A percentile compares a stretch with the other conserved stretches of the same genome.
phyloP scores from a whole-genome alignment of 2,797 vertebrate species.

The Enteromius radiatus region DNA sequence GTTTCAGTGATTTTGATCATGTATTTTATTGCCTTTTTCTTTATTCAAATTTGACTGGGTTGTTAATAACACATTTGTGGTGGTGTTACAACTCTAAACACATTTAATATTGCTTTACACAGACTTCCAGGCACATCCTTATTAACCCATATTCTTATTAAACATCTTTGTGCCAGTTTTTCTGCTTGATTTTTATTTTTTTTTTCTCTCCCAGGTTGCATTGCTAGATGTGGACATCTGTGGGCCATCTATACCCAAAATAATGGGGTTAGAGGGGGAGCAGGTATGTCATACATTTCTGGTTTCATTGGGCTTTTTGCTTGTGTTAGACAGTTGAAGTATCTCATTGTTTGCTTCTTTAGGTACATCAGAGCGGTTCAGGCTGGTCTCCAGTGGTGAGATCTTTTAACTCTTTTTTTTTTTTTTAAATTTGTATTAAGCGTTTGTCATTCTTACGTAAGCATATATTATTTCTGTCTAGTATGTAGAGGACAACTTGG shows the following conservation, averaged over 20 bases:
- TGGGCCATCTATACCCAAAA: slow-evolving; percentile 92
- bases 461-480: slow-evolving; percentile 64
- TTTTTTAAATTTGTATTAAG: slow-evolving; percentile 1
- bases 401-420: not conserved
- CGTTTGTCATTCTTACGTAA: not conserved
- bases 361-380: slow-evolving; percentile 97
- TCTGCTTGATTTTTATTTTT: not conserved
- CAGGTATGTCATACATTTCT: slow-evolving; percentile 75
- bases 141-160: not conserved
- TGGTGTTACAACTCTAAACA: not conserved
- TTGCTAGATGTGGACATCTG: slow-evolving; percentile 95
- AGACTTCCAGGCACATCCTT: not conserved
- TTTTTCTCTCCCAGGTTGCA: slow-evolving; percentile 80
- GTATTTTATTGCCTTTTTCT: not conserved
- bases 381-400: slow-evolving; percentile 98
- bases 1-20: not conserved
- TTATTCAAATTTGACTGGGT: not conserved
- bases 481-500: slow-evolving; percentile 95
- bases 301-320: not conserved
- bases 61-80: not conserved
- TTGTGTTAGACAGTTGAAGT: not conserved
- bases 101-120: not conserved
- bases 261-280: slow-evolving; percentile 96
- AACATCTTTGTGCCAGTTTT: not conserved
- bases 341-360: not conserved